phyloP scores from a whole-genome alignment of 1,140 invertebrate genomes.

The Drosophila athabasca region DNA sequence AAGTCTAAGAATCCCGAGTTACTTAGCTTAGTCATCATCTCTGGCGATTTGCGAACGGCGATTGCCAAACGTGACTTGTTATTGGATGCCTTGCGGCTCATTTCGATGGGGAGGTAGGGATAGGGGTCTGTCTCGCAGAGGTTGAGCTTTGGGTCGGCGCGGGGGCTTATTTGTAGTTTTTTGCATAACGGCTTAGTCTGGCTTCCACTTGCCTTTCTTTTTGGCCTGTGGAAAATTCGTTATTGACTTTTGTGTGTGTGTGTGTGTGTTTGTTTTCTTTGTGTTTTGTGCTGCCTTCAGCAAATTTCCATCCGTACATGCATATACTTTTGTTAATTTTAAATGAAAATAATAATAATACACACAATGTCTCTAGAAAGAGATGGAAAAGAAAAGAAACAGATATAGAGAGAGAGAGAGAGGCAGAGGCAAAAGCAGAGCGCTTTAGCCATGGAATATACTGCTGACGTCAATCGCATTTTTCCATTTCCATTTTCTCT shows the following conservation, averaged over 20 bases:
- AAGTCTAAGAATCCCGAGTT: constrained; percentile 28
- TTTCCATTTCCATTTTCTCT: constrained; percentile 73
- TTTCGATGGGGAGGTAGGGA: not conserved
- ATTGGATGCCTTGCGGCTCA: constrained; percentile 48
- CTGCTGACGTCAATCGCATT: constrained; percentile 80
- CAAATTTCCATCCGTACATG: constrained; percentile 47
- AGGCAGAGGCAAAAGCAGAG: constrained; percentile 1
- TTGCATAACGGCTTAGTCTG: constrained; percentile 68
- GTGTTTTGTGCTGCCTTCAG: constrained; percentile 59
- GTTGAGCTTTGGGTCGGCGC: constrained; percentile 4
- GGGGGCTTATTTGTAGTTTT: constrained; percentile 36
- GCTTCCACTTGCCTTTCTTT: constrained; percentile 49
- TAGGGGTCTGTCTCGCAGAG: too few species aligned
- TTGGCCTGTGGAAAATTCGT: constrained; percentile 60
- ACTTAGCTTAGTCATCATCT: constrained; percentile 48
- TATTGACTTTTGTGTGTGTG: constrained; percentile 55
- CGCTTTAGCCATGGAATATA: constrained; percentile 75
- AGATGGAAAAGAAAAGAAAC: not conserved
- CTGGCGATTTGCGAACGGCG: constrained; percentile 30
- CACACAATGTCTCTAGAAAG: constrained; percentile 9
- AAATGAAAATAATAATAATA: constrained; percentile 66
- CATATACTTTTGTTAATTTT: constrained; percentile 64
- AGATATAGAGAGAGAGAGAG: constrained; percentile 3
- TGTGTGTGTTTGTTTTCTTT: constrained; percentile 15
- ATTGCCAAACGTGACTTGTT: constrained; percentile 69